Evolutionary conservation across 2,797 vertebrate species (phyloP).

Genomic region (Manis crassicaudata): DNA sequence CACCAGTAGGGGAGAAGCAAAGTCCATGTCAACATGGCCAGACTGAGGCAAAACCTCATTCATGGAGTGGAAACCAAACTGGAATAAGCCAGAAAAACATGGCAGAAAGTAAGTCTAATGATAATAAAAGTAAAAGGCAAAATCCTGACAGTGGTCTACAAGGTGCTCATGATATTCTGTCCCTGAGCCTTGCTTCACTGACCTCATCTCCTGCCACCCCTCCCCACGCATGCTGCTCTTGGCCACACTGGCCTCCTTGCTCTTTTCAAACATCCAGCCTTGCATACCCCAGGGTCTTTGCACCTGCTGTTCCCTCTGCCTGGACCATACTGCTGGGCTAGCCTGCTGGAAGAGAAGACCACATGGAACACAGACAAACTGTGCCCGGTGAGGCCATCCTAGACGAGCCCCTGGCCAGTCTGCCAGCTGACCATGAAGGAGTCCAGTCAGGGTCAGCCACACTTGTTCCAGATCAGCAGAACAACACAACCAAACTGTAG

Average conservation of each 20-base stretch:
- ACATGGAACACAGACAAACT: neutral
- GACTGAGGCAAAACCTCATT: neutral
- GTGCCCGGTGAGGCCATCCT: neutral
- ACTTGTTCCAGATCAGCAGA: neutral
- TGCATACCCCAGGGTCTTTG: neutral
- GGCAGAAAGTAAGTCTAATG: neutral
- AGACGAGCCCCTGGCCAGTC: neutral
- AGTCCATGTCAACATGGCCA: fast-evolving
- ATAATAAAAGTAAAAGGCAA: neutral
- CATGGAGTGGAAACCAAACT: neutral
- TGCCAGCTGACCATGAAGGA: neutral
- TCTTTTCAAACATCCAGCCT: neutral
- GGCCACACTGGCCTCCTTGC: neutral
- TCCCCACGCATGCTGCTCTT: neutral
- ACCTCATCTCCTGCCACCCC: neutral
- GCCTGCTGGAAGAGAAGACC: neutral
- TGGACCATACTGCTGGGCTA: neutral
- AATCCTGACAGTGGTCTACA: neutral
- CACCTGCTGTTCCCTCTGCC: neutral
- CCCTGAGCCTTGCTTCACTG: neutral
- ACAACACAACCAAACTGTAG: neutral
- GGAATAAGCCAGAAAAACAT: neutral
- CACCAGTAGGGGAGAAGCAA: neutral
- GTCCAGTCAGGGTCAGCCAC: neutral
- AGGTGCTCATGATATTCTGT: too few species aligned